Evolutionary conservation across 2,888 invertebrate genomes (phyloP).

Genomic region (Thelaira solivaga): DNA sequence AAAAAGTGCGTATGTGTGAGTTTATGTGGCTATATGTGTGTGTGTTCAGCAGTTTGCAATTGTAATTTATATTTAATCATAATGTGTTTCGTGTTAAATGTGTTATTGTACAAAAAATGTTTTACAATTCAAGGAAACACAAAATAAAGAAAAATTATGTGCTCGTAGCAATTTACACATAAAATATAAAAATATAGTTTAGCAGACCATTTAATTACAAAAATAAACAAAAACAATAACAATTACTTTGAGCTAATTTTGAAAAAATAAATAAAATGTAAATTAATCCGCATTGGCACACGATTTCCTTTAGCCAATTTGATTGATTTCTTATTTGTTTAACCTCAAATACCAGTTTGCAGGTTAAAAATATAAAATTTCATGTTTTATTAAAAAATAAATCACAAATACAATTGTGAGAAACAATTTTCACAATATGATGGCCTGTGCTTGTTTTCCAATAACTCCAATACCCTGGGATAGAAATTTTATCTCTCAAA

Average conservation of each 20-base stretch:
- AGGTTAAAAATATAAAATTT: too few species aligned
- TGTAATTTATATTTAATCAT: slow-evolving; percentile 27
- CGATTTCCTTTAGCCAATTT: not conserved
- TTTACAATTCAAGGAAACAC: slow-evolving; percentile 35
- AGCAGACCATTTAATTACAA: too few species aligned
- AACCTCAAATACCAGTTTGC: too few species aligned
- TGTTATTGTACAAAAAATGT: not conserved
- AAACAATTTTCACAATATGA: too few species aligned
- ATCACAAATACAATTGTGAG: too few species aligned
- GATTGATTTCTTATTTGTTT: too few species aligned
- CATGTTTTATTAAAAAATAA: too few species aligned
- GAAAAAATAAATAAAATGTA: not conserved
- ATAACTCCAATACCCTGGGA: too few species aligned
- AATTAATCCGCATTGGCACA: slow-evolving; percentile 2
- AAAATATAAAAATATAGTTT: slow-evolving; percentile 1
- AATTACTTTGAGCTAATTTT: not conserved
- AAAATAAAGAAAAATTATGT: not conserved
- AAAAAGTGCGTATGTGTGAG: too few species aligned
- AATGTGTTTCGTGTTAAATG: slow-evolving; percentile 22
- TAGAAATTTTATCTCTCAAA: too few species aligned
- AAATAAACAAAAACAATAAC: not conserved
- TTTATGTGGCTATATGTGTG: not conserved
- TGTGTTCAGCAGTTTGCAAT: not conserved
- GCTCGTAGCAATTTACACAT: not conserved
- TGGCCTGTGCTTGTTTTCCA: too few species aligned